Evolutionary conservation across 2,888 invertebrate species (phyloP).

Genomic region (Opisthograptis luteolata): DNA sequence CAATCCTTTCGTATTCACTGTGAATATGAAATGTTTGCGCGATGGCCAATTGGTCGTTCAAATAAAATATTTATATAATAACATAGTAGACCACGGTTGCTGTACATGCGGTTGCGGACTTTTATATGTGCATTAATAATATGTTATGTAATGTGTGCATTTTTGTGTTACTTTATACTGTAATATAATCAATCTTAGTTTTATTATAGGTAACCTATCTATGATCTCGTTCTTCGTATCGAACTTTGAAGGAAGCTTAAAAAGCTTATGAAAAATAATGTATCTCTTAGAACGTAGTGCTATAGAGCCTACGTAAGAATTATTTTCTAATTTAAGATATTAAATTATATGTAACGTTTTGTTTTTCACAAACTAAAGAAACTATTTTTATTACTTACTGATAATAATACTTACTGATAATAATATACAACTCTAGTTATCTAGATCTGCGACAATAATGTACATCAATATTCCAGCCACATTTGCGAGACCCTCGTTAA

Average conservation of each 20-base stretch:
- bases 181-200: no score
- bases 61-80: constrained; percentile 77
- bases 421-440: constrained; percentile 25
- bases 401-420: no score
- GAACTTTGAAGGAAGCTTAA: no score
- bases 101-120: neutral
- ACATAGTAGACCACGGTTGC: constrained; percentile 54
- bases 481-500: constrained; percentile 34
- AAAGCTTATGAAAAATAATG: no score
- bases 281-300: no score
- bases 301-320: no score
- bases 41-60: constrained; percentile 66
- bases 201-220: no score
- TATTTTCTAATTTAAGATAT: no score
- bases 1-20: constrained; percentile 75
- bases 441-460: constrained; percentile 41
- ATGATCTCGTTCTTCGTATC: no score
- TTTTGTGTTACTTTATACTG: neutral
- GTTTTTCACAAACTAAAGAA: no score
- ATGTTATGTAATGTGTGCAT: neutral
- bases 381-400: constrained; percentile 2
- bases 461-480: constrained; percentile 53
- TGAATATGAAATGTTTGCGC: constrained; percentile 76
- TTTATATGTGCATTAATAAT: no score
- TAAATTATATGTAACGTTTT: no score